Evolutionary conservation across 1,140 invertebrate species (phyloP), one percentile per base, ranked within the genome.

Genomic region (Antheraea pernyi): DNA sequence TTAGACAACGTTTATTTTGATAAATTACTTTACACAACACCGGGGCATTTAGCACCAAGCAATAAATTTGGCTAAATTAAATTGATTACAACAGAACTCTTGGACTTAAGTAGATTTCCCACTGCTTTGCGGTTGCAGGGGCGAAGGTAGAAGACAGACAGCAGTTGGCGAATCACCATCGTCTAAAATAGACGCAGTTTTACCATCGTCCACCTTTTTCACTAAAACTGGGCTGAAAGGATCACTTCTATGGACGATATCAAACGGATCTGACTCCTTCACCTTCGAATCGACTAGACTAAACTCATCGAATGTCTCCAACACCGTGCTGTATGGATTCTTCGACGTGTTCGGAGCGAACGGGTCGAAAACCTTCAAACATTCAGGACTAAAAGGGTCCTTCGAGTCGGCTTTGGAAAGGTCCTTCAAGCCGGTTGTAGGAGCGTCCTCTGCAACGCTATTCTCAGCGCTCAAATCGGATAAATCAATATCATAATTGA

Each of bases 401-500:
- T 84, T 88, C 0, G 78, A 71, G 68, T 81, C 77, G 9, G 68
- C 63, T 59, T 87, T 30, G 4, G 22, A 30, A 30, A 30, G 22
- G 22, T 30, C 22, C 64, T 83, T 87, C 0, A 77, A 71, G 68
- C 82, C 77, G 6, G 68, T 65, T 59, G 86, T 86, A 13, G 46
- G 60, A 16, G 19, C 0, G 92, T 95, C 95, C 53, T 95, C 95
- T 3, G 94, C 94, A 18, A 93, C 86, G 72, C 95, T 95, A 77
- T 95, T 95, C 6, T 96, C 95, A 0, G 93, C 94, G 74, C 95
- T 96, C 42, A 95, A 89, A 85, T 96, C 95, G 3, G 95, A 96
- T 62, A 95, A 88, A 80, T 96, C 95, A 60, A 96, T 95, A 72
- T 96, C 95, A 77, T 95, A 96, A 85, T 95, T 96, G 19, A 96